Conservation (phyloP, 2,797 vertebrate genomes). For the Ficedula albicollis region DNA sequence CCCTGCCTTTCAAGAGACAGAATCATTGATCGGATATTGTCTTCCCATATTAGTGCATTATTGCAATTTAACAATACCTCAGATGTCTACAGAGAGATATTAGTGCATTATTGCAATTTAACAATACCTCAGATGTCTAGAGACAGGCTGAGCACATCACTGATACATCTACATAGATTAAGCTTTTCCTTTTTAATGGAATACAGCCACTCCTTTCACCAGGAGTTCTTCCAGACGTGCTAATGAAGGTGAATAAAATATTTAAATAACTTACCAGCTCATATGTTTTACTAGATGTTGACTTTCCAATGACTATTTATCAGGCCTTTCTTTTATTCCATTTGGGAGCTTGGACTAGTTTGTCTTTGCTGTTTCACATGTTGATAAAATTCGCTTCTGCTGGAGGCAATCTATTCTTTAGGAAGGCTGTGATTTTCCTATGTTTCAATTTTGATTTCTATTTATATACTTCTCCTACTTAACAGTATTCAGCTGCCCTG, state of each 20-base stretch:
- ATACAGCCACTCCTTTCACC: not conserved
- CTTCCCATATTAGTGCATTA: not conserved
- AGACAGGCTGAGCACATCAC: not conserved
- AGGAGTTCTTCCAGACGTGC: not conserved
- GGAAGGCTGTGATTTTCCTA: slow-evolving; percentile 1
- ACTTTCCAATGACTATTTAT: slow-evolving; percentile 27
- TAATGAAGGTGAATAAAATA: slow-evolving; percentile 41
- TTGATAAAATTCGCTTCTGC: slow-evolving; percentile 33
- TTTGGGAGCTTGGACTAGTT: not conserved
- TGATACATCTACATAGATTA: not conserved
- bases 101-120: not conserved
- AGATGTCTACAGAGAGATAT: not conserved
- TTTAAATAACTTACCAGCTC: slow-evolving; percentile 2
- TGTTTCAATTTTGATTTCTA: slow-evolving; percentile 34
- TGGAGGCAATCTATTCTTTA: not conserved
- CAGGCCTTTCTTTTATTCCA: not conserved
- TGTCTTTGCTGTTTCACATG: not conserved
- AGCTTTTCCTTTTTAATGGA: not conserved
- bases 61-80: not conserved
- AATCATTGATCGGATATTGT: not conserved
- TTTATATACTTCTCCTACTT: slow-evolving; percentile 15
- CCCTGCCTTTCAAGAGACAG: not conserved
- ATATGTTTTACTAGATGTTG: not conserved
- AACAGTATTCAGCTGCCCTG: slow-evolving; percentile 7
- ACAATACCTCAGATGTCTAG: not conserved